phyloP scores from a whole-genome alignment of 2,113 vertebrate genomes.

The Etheostoma spectabile region DNA sequence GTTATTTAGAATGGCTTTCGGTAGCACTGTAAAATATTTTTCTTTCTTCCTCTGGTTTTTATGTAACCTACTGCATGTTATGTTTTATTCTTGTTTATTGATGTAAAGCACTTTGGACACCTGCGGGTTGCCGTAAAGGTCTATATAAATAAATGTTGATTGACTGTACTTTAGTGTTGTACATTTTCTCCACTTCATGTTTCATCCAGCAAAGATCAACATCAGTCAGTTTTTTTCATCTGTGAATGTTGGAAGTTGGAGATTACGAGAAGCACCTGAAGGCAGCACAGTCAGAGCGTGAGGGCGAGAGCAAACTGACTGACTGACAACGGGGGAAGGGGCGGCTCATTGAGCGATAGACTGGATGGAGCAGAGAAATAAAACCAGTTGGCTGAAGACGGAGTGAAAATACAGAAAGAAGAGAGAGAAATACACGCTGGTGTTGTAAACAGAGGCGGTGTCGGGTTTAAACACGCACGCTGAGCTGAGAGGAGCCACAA shows the following conservation, averaged over 20 bases:
- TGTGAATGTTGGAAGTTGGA: fast-evolving
- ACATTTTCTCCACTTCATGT: not conserved
- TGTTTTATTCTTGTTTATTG: too few species aligned
- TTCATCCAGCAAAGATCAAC: not conserved
- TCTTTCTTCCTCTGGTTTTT: too few species aligned
- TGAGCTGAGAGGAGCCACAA: slow-evolving; percentile 25
- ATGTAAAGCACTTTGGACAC: too few species aligned
- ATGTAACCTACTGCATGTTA: too few species aligned
- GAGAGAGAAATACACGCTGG: slow-evolving; percentile 18
- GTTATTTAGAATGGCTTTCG: too few species aligned
- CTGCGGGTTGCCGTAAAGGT: too few species aligned
- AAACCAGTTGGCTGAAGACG: slow-evolving; percentile 26
- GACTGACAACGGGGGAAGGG: slow-evolving; percentile 49
- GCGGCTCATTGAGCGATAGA: slow-evolving; percentile 11
- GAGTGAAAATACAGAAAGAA: not conserved
- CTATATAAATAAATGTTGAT: too few species aligned
- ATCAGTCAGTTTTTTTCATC: not conserved
- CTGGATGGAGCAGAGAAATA: slow-evolving; percentile 42
- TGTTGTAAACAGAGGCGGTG: not conserved
- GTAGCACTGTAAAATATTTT: too few species aligned
- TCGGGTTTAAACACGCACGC: slow-evolving; percentile 18
- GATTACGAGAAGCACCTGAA: slow-evolving; percentile 54
- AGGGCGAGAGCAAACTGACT: slow-evolving; percentile 28
- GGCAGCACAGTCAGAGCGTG: slow-evolving; percentile 26
- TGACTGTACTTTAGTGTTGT: not conserved